Evolutionary conservation across 2,888 invertebrate species (phyloP).

Genomic region (Malacosoma neustria): DNA sequence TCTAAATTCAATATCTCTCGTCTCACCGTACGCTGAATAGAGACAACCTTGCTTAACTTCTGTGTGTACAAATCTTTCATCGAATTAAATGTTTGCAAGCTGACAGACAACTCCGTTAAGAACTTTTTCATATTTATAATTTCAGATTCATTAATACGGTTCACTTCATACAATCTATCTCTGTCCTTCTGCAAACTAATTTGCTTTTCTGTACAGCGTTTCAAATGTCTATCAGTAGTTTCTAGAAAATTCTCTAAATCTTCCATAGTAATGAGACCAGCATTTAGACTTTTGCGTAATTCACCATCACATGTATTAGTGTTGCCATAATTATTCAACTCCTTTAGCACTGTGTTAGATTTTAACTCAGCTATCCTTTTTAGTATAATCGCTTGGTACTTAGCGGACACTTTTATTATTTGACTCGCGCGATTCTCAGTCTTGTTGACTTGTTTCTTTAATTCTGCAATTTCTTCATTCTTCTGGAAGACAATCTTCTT

Average conservation of each 20-base stretch:
- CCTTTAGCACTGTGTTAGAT: constrained; percentile 53
- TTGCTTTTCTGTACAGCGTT: constrained; percentile 53
- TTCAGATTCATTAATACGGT: constrained; percentile 57
- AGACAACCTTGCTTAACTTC: constrained; percentile 47
- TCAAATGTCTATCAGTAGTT: constrained; percentile 55
- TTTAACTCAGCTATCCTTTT: constrained; percentile 62
- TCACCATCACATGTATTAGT: constrained; percentile 41
- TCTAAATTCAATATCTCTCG: constrained; percentile 52
- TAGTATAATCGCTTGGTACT: constrained; percentile 61
- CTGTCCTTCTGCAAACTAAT: constrained; percentile 48
- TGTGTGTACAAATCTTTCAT: constrained; percentile 53
- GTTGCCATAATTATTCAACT: constrained; percentile 57
- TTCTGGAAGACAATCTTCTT: constrained; percentile 59
- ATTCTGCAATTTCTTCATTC: constrained; percentile 58
- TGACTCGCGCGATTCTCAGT: constrained; percentile 55
- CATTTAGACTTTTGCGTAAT: constrained; percentile 38
- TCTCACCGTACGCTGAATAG: constrained; percentile 51
- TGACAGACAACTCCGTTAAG: constrained; percentile 50
- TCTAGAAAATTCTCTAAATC: constrained; percentile 63
- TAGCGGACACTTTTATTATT: constrained; percentile 62
- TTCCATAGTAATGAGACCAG: constrained; percentile 57
- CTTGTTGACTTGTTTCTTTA: constrained; percentile 53
- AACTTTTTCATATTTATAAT: constrained; percentile 56
- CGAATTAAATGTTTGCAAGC: constrained; percentile 50
- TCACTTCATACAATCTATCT: constrained; percentile 50